Evolutionary conservation across 2,113 vertebrate species (phyloP), one percentile per base, ranked within the genome.

Genomic region (Jacana jacana): DNA sequence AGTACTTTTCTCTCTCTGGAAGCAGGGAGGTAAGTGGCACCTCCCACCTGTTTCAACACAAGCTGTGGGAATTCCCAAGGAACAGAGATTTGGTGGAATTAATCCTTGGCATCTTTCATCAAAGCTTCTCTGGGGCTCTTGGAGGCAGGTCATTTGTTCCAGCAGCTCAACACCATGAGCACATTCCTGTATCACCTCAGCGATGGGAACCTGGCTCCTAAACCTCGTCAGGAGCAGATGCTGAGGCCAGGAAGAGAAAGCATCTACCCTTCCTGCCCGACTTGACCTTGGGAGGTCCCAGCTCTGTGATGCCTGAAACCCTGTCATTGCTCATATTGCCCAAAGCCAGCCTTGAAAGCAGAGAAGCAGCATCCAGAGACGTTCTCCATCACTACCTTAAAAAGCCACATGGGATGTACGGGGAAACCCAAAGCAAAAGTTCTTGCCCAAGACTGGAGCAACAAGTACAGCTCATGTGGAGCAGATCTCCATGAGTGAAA

Each of bases 111-210:
- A 30, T 40, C 71, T 79, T 69, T n/a, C 1, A 1, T 23, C 24
- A 52, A 64, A 57, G 30, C 15, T 88, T 69, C 61, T 39, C 39
- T 0, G 0, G 27, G 25, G 5, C n/a, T 76, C 80, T 69, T 12
- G 17, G 75, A 70, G 35, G 31, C n/a, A 65, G n/a, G 4, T 71
- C 6, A 7, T 18, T 55, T 37, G 15, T 60, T 89, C 28, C 46
- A 39, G 46, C 31, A 49, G 25, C 30, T 15, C 31, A 27, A 28
- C 28, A 60, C 33, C 57, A 49, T 3, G 10, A 61, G 24, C 6
- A 17, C 0, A 0, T 51, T 72, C 37, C 60, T 0, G 0, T 24
- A 31, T 18, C 42, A 51, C 30, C 31, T 76, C 6, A 1, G 17
- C 0, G 0, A 54, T 13, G 64, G 44, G 17, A 71, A 51, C 11